These are phyloP conservation scores for Calypte anna DNA, from an alignment of 2,113 vertebrate genomes.

Conservation along the genomic window DNA sequence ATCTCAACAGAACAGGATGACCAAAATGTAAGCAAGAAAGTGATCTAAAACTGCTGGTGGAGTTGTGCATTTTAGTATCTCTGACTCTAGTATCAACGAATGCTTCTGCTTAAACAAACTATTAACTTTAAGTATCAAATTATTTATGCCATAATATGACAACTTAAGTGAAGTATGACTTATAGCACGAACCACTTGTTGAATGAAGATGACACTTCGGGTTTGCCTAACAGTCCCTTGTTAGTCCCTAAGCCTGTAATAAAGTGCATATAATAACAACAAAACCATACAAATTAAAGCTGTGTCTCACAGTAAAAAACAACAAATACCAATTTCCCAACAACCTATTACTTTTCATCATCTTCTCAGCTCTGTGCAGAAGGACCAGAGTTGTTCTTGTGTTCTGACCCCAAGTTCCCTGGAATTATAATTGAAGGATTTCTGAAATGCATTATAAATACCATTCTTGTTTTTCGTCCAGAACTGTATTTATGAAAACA, in stretches of 20 bases:
- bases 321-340: background rate
- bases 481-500: background rate
- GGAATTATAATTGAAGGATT: background rate
- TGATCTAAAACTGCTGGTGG: background rate
- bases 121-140: background rate
- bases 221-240: background rate
- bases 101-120: background rate
- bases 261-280: background rate
- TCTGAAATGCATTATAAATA: background rate
- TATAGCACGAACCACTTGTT: background rate
- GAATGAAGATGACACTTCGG: background rate
- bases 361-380: background rate
- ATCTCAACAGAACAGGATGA: background rate
- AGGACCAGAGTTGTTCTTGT: background rate
- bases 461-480: background rate
- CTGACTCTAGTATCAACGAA: background rate
- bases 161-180: background rate
- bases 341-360: background rate
- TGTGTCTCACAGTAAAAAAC: background rate
- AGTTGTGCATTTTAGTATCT: background rate
- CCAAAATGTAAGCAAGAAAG: background rate
- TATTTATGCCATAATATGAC: background rate
- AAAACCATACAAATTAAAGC: background rate
- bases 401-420: background rate
- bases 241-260: background rate